Conservation (phyloP, 1,140 invertebrate genomes). For the Drosophila quadrilineata region DNA sequence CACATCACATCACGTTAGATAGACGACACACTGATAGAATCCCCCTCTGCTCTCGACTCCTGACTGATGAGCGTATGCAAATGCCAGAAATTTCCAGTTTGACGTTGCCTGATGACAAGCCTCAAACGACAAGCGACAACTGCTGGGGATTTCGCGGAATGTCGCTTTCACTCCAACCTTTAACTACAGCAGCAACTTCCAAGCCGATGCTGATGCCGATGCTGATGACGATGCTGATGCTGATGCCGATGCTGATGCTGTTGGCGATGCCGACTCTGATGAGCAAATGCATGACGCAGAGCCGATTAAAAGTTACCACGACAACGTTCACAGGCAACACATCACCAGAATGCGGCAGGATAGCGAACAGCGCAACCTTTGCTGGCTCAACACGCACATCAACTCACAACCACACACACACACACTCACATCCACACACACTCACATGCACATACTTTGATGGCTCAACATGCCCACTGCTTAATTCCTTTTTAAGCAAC, state of each 20-base stretch:
- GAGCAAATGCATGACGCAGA: slow-evolving; percentile 52
- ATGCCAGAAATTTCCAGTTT: slow-evolving; percentile 58
- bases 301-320: slow-evolving; percentile 76
- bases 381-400: neutral
- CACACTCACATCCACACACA: neutral
- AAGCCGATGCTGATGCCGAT: neutral
- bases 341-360: too few species aligned
- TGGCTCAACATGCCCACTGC: neutral
- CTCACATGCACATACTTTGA: neutral
- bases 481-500: too few species aligned
- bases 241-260: neutral
- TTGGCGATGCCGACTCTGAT: slow-evolving; percentile 24
- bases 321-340: slow-evolving; percentile 58
- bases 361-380: too few species aligned
- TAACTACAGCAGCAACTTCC: neutral
- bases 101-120: slow-evolving; percentile 58
- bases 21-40: too few species aligned
- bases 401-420: neutral
- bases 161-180: slow-evolving; percentile 1
- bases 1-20: too few species aligned
- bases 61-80: slow-evolving; percentile 74
- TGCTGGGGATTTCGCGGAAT: slow-evolving; percentile 24
- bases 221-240: neutral
- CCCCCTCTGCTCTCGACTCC: slow-evolving; percentile 20
- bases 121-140: slow-evolving; percentile 2